phyloP scores from a whole-genome alignment of 2,113 vertebrate species.

The Asarcornis scutulata region DNA sequence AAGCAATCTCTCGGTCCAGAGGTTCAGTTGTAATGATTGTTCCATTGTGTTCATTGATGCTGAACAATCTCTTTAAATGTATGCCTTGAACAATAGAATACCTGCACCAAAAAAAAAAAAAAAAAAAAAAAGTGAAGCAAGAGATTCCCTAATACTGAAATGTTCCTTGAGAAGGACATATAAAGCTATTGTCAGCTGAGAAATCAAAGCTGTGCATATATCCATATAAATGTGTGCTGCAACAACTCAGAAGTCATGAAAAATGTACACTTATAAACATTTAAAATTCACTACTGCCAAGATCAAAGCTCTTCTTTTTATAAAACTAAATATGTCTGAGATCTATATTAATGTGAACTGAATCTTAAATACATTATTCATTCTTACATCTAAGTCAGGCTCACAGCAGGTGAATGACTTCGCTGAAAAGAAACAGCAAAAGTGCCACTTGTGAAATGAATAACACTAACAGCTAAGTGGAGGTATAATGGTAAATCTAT shows the following conservation, averaged over 20 bases:
- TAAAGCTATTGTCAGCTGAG: constrained; percentile 2
- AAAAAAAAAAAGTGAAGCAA: neutral
- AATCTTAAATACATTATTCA: constrained; percentile 58
- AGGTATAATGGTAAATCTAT: constrained; percentile 37
- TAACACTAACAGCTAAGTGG: constrained; percentile 51
- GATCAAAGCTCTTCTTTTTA: constrained; percentile 65
- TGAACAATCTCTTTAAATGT: constrained; percentile 77
- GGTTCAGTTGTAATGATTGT: constrained; percentile 79
- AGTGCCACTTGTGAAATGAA: constrained; percentile 53
- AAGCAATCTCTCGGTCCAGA: constrained; percentile 86
- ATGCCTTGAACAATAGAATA: constrained; percentile 82
- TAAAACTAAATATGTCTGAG: constrained; percentile 35
- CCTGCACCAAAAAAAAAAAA: constrained; percentile 71
- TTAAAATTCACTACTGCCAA: constrained; percentile 38
- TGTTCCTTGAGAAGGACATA: neutral
- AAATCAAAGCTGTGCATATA: constrained; percentile 23
- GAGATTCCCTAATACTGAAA: neutral
- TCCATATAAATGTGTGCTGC: neutral
- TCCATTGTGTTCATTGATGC: constrained; percentile 86
- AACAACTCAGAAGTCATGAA: neutral
- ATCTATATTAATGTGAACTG: constrained; percentile 50
- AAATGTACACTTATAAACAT: constrained; percentile 44
- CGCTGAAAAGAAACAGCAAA: constrained; percentile 52
- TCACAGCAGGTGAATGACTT: constrained; percentile 39
- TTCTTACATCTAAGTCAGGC: constrained; percentile 12